These are phyloP conservation scores for Drosophila fungiperda DNA, from an alignment of 2,888 invertebrate genomes.

Conservation along the genomic window DNA sequence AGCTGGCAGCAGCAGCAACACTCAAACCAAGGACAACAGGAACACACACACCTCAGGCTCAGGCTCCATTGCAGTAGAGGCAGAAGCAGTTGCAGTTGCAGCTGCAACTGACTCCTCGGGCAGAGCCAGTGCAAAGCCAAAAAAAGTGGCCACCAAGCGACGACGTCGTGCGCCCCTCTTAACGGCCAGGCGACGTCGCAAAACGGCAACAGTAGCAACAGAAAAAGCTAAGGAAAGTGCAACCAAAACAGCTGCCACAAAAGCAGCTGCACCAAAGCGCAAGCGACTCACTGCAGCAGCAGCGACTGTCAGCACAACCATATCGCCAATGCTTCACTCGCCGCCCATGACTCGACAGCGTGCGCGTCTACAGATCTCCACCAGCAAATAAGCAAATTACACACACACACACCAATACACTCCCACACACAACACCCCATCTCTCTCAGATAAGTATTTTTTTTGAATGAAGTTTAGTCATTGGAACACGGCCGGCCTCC, in stretches of 20 bases:
- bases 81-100: not conserved
- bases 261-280: constrained; percentile 35
- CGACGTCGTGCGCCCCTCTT: constrained; percentile 67
- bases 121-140: constrained; percentile 43
- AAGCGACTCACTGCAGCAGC: constrained; percentile 30
- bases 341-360: constrained; percentile 77
- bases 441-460: constrained; percentile 14
- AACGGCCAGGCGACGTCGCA: constrained; percentile 49
- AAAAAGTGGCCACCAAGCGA: constrained; percentile 60
- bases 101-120: not conserved
- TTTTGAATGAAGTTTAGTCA: constrained; percentile 30
- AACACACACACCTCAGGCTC: constrained; percentile 71
- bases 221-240: constrained; percentile 2
- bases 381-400: constrained; percentile 49
- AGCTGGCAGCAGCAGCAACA: constrained; percentile 25
- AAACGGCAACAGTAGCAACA: constrained; percentile 14
- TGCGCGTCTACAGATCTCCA: constrained; percentile 75
- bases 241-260: constrained; percentile 2
- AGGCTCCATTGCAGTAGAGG: constrained; percentile 7
- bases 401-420: not conserved
- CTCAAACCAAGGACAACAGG: constrained; percentile 46
- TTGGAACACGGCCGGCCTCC: constrained; percentile 32
- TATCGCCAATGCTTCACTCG: constrained; percentile 56
- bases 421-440: not conserved
- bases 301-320: constrained; percentile 29